Percentiles rank a stretch among this genome's conserved stretches.
Evolutionary conservation across 2,888 invertebrate genomes (phyloP).

Genomic region (Coremacera marginata): DNA sequence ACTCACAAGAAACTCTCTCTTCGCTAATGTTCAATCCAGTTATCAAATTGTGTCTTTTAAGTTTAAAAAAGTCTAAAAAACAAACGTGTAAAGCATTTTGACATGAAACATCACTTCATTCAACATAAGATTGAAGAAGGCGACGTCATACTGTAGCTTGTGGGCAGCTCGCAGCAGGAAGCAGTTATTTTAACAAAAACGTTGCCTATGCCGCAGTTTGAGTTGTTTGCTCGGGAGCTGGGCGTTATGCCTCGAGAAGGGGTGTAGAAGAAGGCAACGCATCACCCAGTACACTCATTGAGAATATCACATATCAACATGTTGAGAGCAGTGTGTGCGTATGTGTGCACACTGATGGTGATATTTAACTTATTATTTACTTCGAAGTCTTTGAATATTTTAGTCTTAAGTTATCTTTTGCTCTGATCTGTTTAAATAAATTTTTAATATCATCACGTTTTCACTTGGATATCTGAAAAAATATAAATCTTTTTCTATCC

Average conservation of each 20-base stretch:
- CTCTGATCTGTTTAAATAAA: too few relatives aligned
- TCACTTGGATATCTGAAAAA: too few relatives aligned
- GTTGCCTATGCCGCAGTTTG: neutral
- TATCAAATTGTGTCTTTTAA: slow-evolving; percentile 15
- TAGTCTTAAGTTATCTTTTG: too few relatives aligned
- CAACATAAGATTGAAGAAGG: slow-evolving; percentile 13
- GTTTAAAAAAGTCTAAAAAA: too few relatives aligned
- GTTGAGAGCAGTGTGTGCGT: too few relatives aligned
- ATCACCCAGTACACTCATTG: neutral
- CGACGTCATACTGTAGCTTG: neutral
- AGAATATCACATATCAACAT: too few relatives aligned
- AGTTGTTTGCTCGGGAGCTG: neutral
- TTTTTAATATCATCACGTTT: too few relatives aligned
- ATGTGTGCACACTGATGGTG: too few relatives aligned
- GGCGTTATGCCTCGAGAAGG: too few relatives aligned
- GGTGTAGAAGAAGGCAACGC: neutral
- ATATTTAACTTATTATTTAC: too few relatives aligned
- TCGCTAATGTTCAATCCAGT: slow-evolving; percentile 24
- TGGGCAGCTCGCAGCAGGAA: neutral
- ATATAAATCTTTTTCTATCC: too few relatives aligned
- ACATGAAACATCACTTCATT: slow-evolving; percentile 38
- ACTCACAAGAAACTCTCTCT: slow-evolving; percentile 20
- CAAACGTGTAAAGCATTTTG: slow-evolving; percentile 21
- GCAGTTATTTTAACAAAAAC: neutral
- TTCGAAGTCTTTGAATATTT: too few relatives aligned